phyloP scores from a whole-genome alignment of 2,888 invertebrate genomes.

The Conistra vaccinii region DNA sequence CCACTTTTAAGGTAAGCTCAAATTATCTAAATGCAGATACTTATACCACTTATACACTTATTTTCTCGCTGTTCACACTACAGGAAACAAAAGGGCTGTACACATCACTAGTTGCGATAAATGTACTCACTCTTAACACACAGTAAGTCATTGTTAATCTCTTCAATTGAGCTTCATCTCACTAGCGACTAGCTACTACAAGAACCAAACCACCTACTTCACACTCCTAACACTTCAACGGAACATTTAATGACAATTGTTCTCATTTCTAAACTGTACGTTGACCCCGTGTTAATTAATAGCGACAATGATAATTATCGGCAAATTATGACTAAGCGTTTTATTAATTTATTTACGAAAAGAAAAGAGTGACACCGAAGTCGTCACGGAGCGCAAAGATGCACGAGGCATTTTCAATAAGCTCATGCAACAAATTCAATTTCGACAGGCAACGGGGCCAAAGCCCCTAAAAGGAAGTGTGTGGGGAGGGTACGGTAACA shows the following conservation, averaged over 20 bases:
- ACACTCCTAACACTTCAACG: constrained; percentile 67
- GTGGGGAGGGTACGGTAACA: constrained; percentile 86
- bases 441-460: constrained; percentile 79
- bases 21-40: constrained; percentile 11
- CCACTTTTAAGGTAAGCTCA: constrained; percentile 28
- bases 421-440: constrained; percentile 87
- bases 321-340: constrained; percentile 46
- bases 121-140: constrained; percentile 79
- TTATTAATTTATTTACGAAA: constrained; percentile 27
- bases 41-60: not conserved
- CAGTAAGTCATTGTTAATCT: constrained; percentile 80
- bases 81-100: constrained; percentile 20
- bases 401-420: constrained; percentile 83
- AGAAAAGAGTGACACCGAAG: constrained; percentile 50
- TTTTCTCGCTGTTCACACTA: constrained; percentile 29
- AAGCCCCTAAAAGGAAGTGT: constrained; percentile 87
- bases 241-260: constrained; percentile 65
- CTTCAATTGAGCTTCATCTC: constrained; percentile 67
- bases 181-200: constrained; percentile 66
- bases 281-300: constrained; percentile 74
- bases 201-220: constrained; percentile 64
- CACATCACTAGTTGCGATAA: constrained; percentile 46
- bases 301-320: constrained; percentile 57
- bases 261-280: constrained; percentile 69
- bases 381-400: constrained; percentile 67